Conservation (phyloP, 2,797 vertebrate genomes). For the Balearica regulorum region DNA sequence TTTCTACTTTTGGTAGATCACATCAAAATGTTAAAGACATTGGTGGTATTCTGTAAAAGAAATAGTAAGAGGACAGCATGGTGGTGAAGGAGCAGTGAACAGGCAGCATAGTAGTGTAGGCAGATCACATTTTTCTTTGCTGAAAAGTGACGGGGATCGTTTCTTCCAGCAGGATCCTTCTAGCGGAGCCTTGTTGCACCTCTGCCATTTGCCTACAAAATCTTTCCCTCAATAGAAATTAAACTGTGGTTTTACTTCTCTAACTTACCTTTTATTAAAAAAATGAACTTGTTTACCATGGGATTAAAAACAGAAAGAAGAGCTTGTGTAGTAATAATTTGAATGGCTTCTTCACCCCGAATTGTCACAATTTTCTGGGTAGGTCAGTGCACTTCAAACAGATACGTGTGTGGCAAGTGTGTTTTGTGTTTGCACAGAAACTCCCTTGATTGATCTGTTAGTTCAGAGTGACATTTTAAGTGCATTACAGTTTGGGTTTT, state of each 20-base stretch:
- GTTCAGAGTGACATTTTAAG: background rate
- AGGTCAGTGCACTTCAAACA: background rate
- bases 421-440: background rate
- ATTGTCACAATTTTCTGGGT: background rate
- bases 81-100: background rate
- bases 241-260: background rate
- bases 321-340: background rate
- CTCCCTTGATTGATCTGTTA: background rate
- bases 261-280: background rate
- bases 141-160: background rate
- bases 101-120: background rate
- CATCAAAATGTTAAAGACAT: background rate
- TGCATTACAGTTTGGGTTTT: background rate
- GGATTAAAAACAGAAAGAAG: background rate
- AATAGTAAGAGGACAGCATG: background rate
- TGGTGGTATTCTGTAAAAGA: background rate
- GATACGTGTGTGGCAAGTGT: fast-evolving
- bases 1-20: background rate
- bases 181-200: background rate
- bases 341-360: fast-evolving
- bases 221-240: background rate
- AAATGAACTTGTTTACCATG: background rate
- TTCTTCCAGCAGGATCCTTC: background rate
- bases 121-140: background rate
- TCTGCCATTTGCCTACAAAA: background rate